Evolutionary conservation across 2,113 vertebrate genomes (phyloP).

Genomic region (Dromas ardeola): DNA sequence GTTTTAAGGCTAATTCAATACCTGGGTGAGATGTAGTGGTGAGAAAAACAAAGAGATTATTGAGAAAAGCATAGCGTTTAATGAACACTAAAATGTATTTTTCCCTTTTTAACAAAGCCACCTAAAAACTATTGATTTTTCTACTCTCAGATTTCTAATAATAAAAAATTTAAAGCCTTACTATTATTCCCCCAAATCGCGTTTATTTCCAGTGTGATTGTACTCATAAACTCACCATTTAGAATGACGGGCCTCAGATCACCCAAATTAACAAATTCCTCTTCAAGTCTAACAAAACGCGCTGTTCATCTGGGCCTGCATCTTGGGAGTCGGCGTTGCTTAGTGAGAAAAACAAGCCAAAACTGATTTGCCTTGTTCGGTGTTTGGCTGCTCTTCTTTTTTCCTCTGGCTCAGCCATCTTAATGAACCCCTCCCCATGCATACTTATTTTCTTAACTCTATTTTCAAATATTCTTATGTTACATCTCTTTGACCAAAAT

Average conservation of each 20-base stretch:
- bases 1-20: neutral
- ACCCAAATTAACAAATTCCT: neutral
- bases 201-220: slow-evolving; percentile 13
- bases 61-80: neutral
- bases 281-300: neutral
- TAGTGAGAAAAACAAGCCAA: neutral
- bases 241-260: neutral
- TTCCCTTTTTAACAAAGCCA: slow-evolving; percentile 7
- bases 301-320: neutral
- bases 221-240: neutral
- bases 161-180: slow-evolving; percentile 1
- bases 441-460: neutral
- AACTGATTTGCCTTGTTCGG: neutral
- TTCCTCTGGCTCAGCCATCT: neutral
- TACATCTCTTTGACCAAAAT: neutral
- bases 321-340: neutral
- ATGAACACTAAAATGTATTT: neutral
- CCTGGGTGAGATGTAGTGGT: neutral
- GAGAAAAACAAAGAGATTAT: neutral
- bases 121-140: slow-evolving; percentile 28
- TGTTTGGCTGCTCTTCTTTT: neutral
- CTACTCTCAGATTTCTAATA: slow-evolving; percentile 29
- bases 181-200: neutral
- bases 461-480: neutral
- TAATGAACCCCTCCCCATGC: neutral